Evolutionary conservation across 64 coral and sea anemone species (phyloP).

Genomic region (Astreopora myriophthalma): DNA sequence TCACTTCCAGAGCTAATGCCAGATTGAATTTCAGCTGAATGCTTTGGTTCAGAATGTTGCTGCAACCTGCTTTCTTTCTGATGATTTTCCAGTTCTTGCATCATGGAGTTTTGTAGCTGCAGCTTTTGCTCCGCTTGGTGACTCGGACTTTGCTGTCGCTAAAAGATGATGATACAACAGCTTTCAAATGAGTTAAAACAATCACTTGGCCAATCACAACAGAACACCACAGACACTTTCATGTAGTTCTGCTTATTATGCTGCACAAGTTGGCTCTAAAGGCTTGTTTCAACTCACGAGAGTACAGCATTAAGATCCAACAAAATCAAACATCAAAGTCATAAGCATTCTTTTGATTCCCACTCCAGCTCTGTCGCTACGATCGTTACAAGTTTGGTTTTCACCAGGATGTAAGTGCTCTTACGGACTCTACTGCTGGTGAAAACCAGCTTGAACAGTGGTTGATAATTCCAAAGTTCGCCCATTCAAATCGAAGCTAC

Average conservation of each 20-base stretch:
- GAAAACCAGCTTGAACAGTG: too few relatives aligned
- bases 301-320: background rate
- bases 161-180: too few relatives aligned
- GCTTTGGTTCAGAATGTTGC: background rate
- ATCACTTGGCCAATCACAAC: too few relatives aligned
- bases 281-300: too few relatives aligned
- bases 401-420: too few relatives aligned
- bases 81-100: conserved; percentile 74
- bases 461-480: background rate
- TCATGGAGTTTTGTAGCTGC: conserved; percentile 75
- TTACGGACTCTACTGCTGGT: too few relatives aligned
- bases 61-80: background rate
- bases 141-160: conserved; percentile 78
- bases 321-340: too few relatives aligned
- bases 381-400: too few relatives aligned
- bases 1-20: conserved; percentile 1
- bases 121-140: conserved; percentile 74
- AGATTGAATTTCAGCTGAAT: conserved; percentile 2
- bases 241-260: background rate
- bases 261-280: too few relatives aligned
- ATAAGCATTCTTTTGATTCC: background rate
- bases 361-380: too few relatives aligned
- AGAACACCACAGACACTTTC: too few relatives aligned
- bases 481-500: background rate
- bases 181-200: too few relatives aligned